These are phyloP conservation scores for Paracanthobrama guichenoti DNA, from an alignment of 2,113 vertebrate species.

Conservation along the genomic window DNA sequence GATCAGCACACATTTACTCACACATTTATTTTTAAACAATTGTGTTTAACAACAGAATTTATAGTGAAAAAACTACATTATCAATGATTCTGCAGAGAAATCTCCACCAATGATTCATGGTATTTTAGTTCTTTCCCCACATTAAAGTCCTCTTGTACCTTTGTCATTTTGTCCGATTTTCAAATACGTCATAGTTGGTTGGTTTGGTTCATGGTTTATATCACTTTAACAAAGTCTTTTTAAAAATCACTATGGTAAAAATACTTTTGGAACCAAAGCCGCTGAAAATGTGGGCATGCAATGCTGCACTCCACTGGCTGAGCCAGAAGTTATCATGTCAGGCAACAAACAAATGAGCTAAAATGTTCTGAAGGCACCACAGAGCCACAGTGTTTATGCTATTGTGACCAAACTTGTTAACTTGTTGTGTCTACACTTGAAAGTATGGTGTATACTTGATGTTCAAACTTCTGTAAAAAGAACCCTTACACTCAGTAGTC, in stretches of 20 bases:
- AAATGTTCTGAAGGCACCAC: neutral
- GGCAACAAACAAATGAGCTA: neutral
- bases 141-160: neutral
- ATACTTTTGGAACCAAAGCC: neutral
- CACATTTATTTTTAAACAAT: too few species aligned
- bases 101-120: neutral
- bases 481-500: neutral
- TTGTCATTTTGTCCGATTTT: neutral
- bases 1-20: too few species aligned
- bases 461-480: neutral
- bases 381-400: neutral
- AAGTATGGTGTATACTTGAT: neutral
- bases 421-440: neutral
- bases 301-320: neutral
- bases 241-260: neutral
- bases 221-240: neutral
- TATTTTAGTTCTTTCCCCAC: too few species aligned
- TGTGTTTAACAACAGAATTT: neutral
- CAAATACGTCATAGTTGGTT: too few species aligned
- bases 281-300: neutral
- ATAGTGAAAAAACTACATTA: neutral
- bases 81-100: neutral
- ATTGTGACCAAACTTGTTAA: neutral
- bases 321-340: neutral
- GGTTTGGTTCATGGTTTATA: neutral